phyloP scores from a whole-genome alignment of 2,888 invertebrate species.

The Drosophila demipolita region DNA sequence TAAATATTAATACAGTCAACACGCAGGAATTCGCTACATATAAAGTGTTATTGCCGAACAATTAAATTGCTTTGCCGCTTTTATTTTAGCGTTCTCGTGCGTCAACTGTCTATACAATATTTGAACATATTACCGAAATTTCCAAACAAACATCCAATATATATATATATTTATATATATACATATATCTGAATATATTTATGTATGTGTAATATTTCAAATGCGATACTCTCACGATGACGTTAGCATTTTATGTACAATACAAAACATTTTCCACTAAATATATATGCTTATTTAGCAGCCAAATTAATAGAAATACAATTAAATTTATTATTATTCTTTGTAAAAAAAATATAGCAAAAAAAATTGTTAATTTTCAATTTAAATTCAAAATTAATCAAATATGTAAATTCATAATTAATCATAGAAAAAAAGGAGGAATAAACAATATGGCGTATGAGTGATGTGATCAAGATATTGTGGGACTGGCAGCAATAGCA shows the following conservation, averaged over 20 bases:
- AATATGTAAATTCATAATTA: background rate
- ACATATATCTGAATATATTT: background rate
- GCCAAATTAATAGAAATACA: background rate
- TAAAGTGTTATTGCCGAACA: conserved; percentile 35
- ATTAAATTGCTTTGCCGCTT: conserved; percentile 18
- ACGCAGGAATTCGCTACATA: conserved; percentile 36
- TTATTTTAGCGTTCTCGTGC: conserved; percentile 5
- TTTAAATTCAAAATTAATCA: background rate
- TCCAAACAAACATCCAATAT: background rate
- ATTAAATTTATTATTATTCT: background rate
- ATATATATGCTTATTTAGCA: background rate
- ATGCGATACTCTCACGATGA: background rate
- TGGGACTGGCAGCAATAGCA: background rate
- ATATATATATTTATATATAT: background rate
- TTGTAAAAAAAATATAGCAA: background rate
- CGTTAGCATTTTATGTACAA: background rate
- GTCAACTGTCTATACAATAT: conserved; percentile 11
- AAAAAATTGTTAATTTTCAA: background rate
- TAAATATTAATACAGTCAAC: conserved; percentile 33
- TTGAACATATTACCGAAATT: background rate
- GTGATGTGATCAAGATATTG: background rate
- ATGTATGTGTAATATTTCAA: conserved; percentile 7
- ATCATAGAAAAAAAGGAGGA: background rate
- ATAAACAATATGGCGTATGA: background rate
- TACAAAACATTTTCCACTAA: background rate